Base-by-base conservation (phyloP, 2,888 invertebrate genomes). In the Limnephilus marmoratus region DNA sequence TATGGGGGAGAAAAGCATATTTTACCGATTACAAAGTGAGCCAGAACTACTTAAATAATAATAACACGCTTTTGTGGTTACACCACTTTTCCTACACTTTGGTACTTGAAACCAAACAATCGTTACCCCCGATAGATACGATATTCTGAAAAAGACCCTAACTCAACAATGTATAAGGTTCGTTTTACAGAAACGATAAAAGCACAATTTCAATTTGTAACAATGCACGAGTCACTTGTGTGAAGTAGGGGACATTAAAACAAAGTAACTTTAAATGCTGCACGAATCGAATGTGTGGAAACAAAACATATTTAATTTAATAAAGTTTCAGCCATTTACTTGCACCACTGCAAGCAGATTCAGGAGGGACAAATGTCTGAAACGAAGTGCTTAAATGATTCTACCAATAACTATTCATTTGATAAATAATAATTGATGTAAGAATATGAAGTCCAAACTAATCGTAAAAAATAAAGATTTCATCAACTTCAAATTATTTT, bases 1-100 rank as follows among this genome's bases (percentile, higher is more conserved):
- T 68, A 68, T 31, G 82, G 82, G 82, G 82, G 82, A 82, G 82
- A 82, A 82, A 82, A 82, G 31, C 82, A 82, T 82, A 31, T 31
- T 82, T 82, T 82, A 29, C 82, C 82, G 82, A 82, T 82, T 82
- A 82, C 31, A 29, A 82, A 82, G 82, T 82, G 82, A 82, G 31
- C 82, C 29, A 82, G 24, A 82, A 82, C 29, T 31, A 31, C 82
- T 34, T 82, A 18, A 82, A 34, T 49, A 49, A 49, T 49, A 49
- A 49, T 49, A 49, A 49, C 49, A 49, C 15, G 49, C 49, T 49
- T 45, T 49, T 49, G 82, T 82, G 82, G 31, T 82, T 82, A 31
- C 31, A 82, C 82, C 31, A 34, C 82, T 82, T 31, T 31, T 34
- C 29, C 29, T 34, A 29, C 29, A 82, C 82, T 82, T 82, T 29